Base-by-base conservation (phyloP, 2,797 vertebrate species). In the Rhinophrynus dorsalis region DNA sequence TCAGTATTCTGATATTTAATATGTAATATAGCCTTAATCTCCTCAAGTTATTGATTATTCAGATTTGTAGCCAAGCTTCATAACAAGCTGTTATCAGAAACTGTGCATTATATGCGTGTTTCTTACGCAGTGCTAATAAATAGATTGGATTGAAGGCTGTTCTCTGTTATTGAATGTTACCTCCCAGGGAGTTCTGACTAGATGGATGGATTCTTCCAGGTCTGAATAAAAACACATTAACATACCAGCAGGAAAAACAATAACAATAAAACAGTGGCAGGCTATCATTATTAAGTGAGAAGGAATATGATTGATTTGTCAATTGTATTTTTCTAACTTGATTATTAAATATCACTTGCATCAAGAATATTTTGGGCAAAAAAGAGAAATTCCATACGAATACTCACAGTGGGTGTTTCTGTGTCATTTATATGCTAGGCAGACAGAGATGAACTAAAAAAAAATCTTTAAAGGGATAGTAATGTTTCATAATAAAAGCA, bases 271-370 rank as follows among this genome's bases (percentile, higher is more conserved):
- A 57, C 23, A 38, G 60, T 58, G 60, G 60, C 60, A 64, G 68
- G 24, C 60, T 50, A 64, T 71, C 68, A 71, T 71, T 71, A 71
- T 71, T 71, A 71, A 38, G 68, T 71, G 68, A 71, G 68, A 64
- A 71, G 42, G 68, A 71, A 71, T 57, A 64, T 71, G 68, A 71
- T 64, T 71, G 68, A 71, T 71, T 71, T 71, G 68, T 64, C 68
- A 71, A 58, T 57, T 57, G 60, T 64, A 58, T 71, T 71, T 70
- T 64, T 30, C 68, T 30, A 40, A 50, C 44, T 57, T 64, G 60
- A 71, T 64, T 71, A 64, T 71, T 71, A 71, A 71, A 50, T 64
- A 71, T 71, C 68, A 64, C 68, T 71, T 56, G 52, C 29, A 44
- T 29, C 21, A 38, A 71, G 59, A 29, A 20, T 56, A 47, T 71